Evolutionary conservation across 1,140 invertebrate species (phyloP).

Genomic region (Olivierus martensii): DNA sequence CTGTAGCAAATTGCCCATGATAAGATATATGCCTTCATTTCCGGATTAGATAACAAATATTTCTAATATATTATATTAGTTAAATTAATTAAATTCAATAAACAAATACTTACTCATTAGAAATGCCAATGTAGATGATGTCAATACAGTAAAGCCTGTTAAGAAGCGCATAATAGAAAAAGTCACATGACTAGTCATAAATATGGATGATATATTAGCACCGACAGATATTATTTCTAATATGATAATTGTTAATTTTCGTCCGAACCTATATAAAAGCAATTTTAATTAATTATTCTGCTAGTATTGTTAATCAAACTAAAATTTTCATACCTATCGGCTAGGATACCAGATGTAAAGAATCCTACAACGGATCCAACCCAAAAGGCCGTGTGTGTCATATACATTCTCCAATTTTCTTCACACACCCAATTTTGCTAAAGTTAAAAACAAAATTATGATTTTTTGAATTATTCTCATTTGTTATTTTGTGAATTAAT

Average conservation of each 20-base stretch:
- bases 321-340: conserved; percentile 18
- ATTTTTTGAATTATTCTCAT: too few species aligned
- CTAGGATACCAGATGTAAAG: conserved; percentile 12
- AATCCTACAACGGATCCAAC: conserved; percentile 16
- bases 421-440: conserved; percentile 19
- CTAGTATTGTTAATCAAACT: background rate
- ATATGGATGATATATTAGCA: background rate
- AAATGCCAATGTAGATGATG: conserved; percentile 4
- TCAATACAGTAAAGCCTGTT: conserved; percentile 1
- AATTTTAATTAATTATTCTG: background rate
- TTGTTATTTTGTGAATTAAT: too few species aligned
- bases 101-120: conserved; percentile 6
- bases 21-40: too few species aligned
- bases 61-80: too few species aligned
- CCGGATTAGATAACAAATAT: too few species aligned
- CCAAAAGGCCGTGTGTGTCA: conserved; percentile 15
- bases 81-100: background rate
- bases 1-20: background rate
- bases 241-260: background rate
- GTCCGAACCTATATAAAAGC: background rate
- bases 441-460: too few species aligned
- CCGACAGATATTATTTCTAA: background rate
- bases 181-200: background rate
- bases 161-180: conserved; percentile 1
- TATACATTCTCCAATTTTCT: conserved; percentile 15